Percentiles rank a stretch among this genome's conserved stretches.
These are phyloP conservation scores for Hepsetus odoe DNA, from an alignment of 2,113 vertebrate genomes.

Conservation along the genomic window DNA sequence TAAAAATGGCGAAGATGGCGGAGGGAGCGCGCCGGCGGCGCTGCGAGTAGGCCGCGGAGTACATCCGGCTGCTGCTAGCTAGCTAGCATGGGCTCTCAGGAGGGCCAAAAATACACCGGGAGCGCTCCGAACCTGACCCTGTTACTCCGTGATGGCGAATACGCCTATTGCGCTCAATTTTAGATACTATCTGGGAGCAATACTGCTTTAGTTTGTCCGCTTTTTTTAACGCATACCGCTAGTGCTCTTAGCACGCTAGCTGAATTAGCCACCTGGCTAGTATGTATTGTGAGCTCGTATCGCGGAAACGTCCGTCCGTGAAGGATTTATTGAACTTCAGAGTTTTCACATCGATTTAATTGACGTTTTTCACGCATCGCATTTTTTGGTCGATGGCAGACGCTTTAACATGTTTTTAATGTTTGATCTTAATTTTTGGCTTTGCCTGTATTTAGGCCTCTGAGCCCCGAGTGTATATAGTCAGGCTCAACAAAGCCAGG, in stretches of 20 bases:
- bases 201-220: not conserved
- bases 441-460: too few species aligned
- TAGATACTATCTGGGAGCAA: not conserved
- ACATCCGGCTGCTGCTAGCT: slow-evolving; percentile 37
- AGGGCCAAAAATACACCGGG: not conserved
- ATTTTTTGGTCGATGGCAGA: too few species aligned
- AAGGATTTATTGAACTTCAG: too few species aligned
- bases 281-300: not conserved
- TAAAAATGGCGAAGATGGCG: slow-evolving; percentile 91
- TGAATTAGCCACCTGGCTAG: not conserved
- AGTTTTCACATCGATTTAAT: too few species aligned
- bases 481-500: too few species aligned
- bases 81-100: not conserved
- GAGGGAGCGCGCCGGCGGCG: slow-evolving; percentile 63
- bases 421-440: too few species aligned
- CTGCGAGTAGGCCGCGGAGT: slow-evolving; percentile 74
- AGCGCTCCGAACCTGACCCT: not conserved
- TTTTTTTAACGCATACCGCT: not conserved
- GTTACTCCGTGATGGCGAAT: not conserved
- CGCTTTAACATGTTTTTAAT: too few species aligned
- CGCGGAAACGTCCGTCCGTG: too few species aligned
- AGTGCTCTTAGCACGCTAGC: not conserved
- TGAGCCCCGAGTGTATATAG: too few species aligned
- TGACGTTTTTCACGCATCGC: too few species aligned
- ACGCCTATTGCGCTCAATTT: not conserved